phyloP scores from a whole-genome alignment of 2,797 vertebrate species.

The Sylvilagus floridanus region DNA sequence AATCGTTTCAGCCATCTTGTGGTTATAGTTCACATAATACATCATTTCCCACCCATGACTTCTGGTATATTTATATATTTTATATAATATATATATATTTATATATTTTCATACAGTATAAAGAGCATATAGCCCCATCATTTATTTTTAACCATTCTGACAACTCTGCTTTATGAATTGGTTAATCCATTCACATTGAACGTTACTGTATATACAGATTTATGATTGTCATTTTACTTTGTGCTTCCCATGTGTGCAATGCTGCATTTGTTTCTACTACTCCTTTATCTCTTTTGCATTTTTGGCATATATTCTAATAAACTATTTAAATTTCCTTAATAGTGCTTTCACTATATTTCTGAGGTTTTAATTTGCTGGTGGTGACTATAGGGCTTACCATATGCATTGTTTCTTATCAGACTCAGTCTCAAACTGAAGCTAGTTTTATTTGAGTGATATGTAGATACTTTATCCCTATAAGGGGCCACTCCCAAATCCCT shows the following conservation, averaged over 20 bases:
- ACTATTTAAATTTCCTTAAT: too few relatives aligned
- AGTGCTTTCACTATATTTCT: neutral
- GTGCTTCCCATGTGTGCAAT: neutral
- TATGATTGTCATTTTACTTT: neutral
- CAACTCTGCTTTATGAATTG: neutral
- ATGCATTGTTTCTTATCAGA: neutral
- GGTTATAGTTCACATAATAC: too few relatives aligned
- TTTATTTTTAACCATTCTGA: neutral
- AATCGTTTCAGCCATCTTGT: too few relatives aligned
- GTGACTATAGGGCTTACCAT: neutral
- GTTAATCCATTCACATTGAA: too few relatives aligned
- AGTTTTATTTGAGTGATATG: neutral
- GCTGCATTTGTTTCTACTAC: neutral
- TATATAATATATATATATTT: too few relatives aligned
- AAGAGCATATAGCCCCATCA: neutral
- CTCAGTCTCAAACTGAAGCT: too few relatives aligned
- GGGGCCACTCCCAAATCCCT: neutral
- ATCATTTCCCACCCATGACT: too few relatives aligned
- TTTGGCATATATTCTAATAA: too few relatives aligned
- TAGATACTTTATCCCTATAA: neutral
- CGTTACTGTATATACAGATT: neutral
- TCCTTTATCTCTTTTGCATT: neutral
- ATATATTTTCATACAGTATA: too few relatives aligned
- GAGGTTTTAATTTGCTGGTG: too few relatives aligned
- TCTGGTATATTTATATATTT: too few relatives aligned